phyloP scores from a whole-genome alignment of 1,140 invertebrate species.

The Heliconius nattereri region DNA sequence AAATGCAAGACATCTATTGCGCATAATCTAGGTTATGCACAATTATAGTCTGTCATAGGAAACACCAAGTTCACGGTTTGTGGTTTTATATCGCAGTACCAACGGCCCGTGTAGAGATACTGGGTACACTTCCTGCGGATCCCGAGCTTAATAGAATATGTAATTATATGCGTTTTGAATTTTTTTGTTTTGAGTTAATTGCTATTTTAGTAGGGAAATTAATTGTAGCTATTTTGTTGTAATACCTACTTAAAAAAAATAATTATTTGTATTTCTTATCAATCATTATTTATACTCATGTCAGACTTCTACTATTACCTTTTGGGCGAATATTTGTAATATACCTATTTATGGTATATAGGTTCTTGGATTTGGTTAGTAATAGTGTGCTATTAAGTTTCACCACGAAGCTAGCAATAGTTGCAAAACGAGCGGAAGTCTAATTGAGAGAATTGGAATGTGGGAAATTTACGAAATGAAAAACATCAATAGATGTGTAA shows the following conservation, averaged over 20 bases:
- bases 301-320: too few species aligned
- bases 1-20: background rate
- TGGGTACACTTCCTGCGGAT: slow-evolving; percentile 63
- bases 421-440: background rate
- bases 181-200: too few species aligned
- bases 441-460: background rate
- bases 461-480: background rate
- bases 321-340: too few species aligned
- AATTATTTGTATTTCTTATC: too few species aligned
- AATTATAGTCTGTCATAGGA: slow-evolving; percentile 38
- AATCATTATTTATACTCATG: too few species aligned
- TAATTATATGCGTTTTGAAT: background rate
- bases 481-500: background rate
- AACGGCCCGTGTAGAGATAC: slow-evolving; percentile 66
- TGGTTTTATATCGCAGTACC: slow-evolving; percentile 51
- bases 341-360: background rate
- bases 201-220: too few species aligned
- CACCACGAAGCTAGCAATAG: background rate
- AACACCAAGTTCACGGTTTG: slow-evolving; percentile 53
- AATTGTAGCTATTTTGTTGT: too few species aligned
- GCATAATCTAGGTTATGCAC: slow-evolving; percentile 18
- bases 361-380: background rate
- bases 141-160: background rate
- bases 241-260: too few species aligned
- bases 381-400: background rate